Evolutionary conservation across 2,888 invertebrate species (phyloP).

Genomic region (Iphiclides podalirius): DNA sequence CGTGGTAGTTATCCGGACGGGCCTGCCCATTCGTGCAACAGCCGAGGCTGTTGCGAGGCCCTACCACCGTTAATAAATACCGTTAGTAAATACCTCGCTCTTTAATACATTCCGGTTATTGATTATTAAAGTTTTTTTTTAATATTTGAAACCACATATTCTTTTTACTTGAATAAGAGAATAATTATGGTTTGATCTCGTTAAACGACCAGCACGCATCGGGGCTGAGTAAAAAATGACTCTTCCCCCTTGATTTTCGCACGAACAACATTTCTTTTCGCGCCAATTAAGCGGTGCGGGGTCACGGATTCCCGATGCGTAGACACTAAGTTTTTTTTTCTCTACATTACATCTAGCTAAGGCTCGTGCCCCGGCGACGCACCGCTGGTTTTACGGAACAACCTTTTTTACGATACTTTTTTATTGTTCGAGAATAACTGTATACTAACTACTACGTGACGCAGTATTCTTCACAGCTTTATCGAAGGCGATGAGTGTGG

Average conservation of each 20-base stretch:
- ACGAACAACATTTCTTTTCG: constrained; percentile 1
- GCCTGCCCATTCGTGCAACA: no score
- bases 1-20: no score
- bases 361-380: constrained; percentile 32
- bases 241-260: background rate
- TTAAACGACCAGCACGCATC: background rate
- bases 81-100: no score
- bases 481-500: no score
- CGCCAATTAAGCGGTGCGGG: constrained; percentile 18
- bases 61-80: no score
- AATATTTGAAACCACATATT: background rate
- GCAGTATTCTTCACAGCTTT: no score
- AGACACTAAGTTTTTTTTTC: background rate
- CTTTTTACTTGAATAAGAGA: background rate
- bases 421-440: no score
- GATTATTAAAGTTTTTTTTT: background rate
- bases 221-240: background rate
- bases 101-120: no score
- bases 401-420: no score
- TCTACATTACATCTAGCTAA: background rate
- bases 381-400: constrained; percentile 21
- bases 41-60: no score
- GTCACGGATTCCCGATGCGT: constrained; percentile 26
- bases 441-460: no score
- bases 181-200: background rate